Evolutionary conservation across 2,888 invertebrate species (phyloP), one percentile per base, ranked within the genome.

Genomic region (Aphelenchoides bicaudatus): DNA sequence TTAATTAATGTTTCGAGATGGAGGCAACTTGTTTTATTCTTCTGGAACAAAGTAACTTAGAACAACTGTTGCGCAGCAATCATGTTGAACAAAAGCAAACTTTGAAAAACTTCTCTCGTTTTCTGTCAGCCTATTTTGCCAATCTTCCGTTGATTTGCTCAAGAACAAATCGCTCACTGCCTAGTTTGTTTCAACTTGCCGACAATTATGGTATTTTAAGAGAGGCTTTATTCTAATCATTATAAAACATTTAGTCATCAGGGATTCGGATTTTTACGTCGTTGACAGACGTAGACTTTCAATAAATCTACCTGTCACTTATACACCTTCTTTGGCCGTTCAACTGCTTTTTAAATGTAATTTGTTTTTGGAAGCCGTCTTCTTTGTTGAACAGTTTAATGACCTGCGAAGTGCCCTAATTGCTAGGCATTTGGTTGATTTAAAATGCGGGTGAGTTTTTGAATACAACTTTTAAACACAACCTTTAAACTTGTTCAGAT

Each of bases 321-420:
- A 60, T 39, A 27, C 57, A 6, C 58, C 57, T 5, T n/a, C 31
- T 2, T 27, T 57, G 3, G 30, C 38, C 16, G 37, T 57, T 19
- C 57, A 37, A 8, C 57, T 57, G 6, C 27, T 57, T 2, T 28
- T 27, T n/a, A 16, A 34, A 10, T 31, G 34, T 23, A 27, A 25
- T 13, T 10, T 27, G 19, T 58, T 21, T 25, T 16, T 58, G 21
- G 57, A 57, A 31, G 57, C 57, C n/a, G 21, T 31, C n/a, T 39
- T 57, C 8, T 57, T 58, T 19, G 19, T 57, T 13, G 57, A 57
- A 16, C 59, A 57, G 23, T 57, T 57, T 56, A 57, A 57, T 19
- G 57, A 57, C 4, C 31, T 57, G 10, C 56, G 56, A 10, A 39
- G 38, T n/a, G 37, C 31, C 10, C 57, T 57, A 10, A 21, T 57